phyloP scores from a whole-genome alignment of 1,140 invertebrate genomes.

The Pogonomyrmex barbatus region DNA sequence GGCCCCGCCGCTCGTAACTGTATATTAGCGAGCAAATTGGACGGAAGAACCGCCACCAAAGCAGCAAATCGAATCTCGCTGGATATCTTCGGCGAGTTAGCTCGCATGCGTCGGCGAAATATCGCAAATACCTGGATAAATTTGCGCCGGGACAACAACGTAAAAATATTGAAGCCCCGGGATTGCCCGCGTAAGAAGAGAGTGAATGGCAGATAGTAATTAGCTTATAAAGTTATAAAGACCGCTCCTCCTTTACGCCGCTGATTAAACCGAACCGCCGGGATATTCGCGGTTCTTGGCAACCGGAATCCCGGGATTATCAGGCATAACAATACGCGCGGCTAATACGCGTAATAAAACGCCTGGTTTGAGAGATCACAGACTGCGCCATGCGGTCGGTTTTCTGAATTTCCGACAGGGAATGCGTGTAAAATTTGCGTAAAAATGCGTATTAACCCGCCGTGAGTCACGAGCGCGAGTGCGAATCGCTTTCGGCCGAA shows the following conservation, averaged over 20 bases:
- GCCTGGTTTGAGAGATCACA: not conserved
- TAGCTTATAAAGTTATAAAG: slow-evolving; percentile 57
- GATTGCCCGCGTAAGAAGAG: slow-evolving; percentile 10
- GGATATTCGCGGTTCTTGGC: not conserved
- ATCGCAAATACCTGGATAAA: slow-evolving; percentile 33
- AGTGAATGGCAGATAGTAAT: slow-evolving; percentile 58
- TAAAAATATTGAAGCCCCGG: slow-evolving; percentile 16
- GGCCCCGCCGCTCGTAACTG: slow-evolving; percentile 20
- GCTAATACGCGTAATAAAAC: not conserved
- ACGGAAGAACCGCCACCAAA: slow-evolving; percentile 20
- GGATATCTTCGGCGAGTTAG: not conserved
- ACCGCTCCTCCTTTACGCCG: not conserved
- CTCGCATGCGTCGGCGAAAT: slow-evolving; percentile 23
- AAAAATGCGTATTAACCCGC: not conserved
- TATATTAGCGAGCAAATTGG: slow-evolving; percentile 50
- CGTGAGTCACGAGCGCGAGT: not conserved
- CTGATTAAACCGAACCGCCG: slow-evolving; percentile 30
- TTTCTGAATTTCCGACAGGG: not conserved
- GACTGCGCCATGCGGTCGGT: not conserved
- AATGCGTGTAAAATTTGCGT: not conserved
- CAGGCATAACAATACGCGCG: slow-evolving; percentile 5
- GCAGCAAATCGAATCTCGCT: slow-evolving; percentile 17
- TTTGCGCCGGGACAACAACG: not conserved
- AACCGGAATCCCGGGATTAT: slow-evolving; percentile 3
- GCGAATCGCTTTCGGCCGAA: not conserved